Evolutionary conservation across 2,797 vertebrate genomes (phyloP).

Genomic region (Onychomys arenicola): DNA sequence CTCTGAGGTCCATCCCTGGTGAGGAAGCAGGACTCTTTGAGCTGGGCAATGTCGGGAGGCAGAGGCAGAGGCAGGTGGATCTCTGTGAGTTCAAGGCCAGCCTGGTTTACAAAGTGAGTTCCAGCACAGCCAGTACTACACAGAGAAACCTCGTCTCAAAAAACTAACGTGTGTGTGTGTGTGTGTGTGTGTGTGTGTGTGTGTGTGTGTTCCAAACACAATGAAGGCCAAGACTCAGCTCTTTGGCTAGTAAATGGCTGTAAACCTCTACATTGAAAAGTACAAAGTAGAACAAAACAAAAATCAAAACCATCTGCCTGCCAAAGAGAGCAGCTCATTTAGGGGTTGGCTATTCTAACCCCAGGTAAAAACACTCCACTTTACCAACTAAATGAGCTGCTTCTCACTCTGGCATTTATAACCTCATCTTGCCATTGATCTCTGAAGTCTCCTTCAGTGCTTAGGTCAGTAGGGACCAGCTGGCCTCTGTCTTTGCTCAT

Average conservation of each 20-base stretch:
- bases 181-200: no score
- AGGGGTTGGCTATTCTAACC: background rate
- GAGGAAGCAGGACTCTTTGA: background rate
- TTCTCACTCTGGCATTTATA: background rate
- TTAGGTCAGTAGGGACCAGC: background rate
- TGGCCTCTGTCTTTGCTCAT: background rate
- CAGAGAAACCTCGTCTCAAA: no score
- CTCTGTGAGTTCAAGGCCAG: no score
- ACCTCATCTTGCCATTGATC: background rate
- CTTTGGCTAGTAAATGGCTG: background rate
- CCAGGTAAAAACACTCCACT: background rate
- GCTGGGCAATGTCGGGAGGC: no score
- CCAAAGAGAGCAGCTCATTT: background rate
- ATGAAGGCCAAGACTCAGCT: background rate
- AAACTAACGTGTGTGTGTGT: no score
- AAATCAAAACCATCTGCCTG: slow-evolving; percentile 13
- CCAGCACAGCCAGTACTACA: no score
- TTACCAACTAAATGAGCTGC: background rate
- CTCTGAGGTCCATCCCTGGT: background rate
- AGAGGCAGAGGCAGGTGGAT: no score
- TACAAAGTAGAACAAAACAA: background rate
- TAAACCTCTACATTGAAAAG: background rate
- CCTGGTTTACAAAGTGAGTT: no score
- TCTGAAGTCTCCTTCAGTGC: background rate
- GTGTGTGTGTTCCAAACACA: background rate